These are phyloP conservation scores for Orthosia gracilis DNA, from an alignment of 2,888 invertebrate genomes.

Conservation along the genomic window DNA sequence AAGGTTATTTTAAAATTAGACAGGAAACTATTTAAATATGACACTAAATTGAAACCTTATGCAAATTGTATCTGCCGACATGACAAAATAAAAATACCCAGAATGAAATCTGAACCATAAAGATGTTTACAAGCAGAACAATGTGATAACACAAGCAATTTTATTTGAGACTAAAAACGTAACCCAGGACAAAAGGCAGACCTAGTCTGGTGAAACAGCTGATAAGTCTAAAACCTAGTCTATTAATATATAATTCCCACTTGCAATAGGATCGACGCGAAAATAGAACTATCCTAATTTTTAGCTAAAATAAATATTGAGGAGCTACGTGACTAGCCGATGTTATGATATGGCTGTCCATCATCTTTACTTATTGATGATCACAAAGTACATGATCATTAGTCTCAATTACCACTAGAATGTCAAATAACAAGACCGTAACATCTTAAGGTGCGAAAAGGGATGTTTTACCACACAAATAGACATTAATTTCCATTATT, in stretches of 20 bases:
- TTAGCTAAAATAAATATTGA: constrained; percentile 63
- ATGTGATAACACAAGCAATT: not conserved
- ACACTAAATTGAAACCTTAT: not conserved
- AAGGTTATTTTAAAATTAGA: not conserved
- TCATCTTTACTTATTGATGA: constrained; percentile 62
- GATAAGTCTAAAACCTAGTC: constrained; percentile 18
- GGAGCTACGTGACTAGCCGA: constrained; percentile 79
- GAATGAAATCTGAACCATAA: constrained; percentile 47
- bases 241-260: not conserved
- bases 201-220: constrained; percentile 52
- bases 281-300: constrained; percentile 20
- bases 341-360: constrained; percentile 77
- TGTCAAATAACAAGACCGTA: not conserved
- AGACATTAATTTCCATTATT: constrained; percentile 35
- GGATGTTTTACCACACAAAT: constrained; percentile 10
- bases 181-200: not conserved
- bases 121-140: constrained; percentile 2
- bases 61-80: not conserved
- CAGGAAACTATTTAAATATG: not conserved
- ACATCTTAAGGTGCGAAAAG: constrained; percentile 10
- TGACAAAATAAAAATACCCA: constrained; percentile 25
- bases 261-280: constrained; percentile 2
- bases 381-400: constrained; percentile 29
- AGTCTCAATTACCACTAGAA: not conserved
- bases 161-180: not conserved